phyloP scores from a whole-genome alignment of 2,113 vertebrate genomes.

The Pseudois nayaur region DNA sequence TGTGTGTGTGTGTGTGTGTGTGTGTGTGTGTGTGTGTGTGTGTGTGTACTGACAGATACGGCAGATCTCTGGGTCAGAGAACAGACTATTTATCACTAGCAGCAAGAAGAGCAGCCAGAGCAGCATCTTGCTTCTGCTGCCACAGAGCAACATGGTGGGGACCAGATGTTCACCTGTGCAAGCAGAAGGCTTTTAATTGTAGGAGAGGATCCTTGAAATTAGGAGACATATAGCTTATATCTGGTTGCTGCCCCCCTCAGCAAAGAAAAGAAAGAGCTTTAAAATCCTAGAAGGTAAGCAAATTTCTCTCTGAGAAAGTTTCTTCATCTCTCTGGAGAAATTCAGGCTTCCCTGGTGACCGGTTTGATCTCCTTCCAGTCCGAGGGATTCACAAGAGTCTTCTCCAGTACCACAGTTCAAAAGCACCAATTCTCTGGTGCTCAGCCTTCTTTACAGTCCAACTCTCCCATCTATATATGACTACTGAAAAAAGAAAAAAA shows the following conservation, averaged over 20 bases:
- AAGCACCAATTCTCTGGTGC: not conserved
- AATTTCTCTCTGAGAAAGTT: not conserved
- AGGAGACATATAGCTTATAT: not conserved
- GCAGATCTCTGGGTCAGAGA: not conserved
- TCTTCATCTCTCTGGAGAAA: not conserved
- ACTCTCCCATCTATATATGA: not conserved
- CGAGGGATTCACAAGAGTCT: not conserved
- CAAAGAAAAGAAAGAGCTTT: not conserved
- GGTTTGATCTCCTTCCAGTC: not conserved
- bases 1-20: not conserved
- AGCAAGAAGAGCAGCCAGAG: not conserved
- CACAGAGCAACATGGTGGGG: not conserved
- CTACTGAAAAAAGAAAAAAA: not conserved
- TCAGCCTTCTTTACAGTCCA: not conserved
- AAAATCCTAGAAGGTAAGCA: not conserved
- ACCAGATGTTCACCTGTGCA: rapidly evolving
- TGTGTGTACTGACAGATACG: not conserved
- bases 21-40: not conserved
- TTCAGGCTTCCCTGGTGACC: not conserved
- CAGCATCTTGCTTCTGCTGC: not conserved
- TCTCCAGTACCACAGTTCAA: not conserved
- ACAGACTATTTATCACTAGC: not conserved
- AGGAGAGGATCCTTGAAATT: not conserved
- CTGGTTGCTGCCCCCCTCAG: rapidly evolving
- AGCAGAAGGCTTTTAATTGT: not conserved